These are phyloP conservation scores for Peromyscus eremicus DNA, from an alignment of 2,797 vertebrate species.

Conservation along the genomic window DNA sequence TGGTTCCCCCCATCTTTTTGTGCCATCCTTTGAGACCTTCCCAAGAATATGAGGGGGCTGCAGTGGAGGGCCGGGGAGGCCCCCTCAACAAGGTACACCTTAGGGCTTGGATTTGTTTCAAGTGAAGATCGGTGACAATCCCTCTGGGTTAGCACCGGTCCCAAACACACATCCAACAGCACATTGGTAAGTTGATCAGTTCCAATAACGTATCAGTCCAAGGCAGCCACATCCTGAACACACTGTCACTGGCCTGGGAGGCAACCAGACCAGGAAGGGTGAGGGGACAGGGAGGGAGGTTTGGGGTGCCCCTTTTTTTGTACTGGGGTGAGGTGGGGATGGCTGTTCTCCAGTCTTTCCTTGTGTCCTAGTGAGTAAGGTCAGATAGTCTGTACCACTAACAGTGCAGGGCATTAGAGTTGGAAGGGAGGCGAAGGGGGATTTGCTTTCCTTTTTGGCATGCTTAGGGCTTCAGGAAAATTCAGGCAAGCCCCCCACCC, in stretches of 20 bases:
- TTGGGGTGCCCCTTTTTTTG: neutral
- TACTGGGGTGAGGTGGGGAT: neutral
- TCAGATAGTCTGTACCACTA: neutral
- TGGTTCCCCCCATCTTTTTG: neutral
- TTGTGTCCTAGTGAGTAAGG: conserved; percentile 5
- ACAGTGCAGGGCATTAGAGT: neutral
- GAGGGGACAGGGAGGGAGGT: neutral
- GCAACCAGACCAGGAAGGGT: neutral
- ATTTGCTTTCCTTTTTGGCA: neutral
- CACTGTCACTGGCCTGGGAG: neutral
- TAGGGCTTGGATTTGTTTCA: conserved; percentile 65
- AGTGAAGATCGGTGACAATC: conserved; percentile 36
- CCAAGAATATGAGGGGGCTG: neutral
- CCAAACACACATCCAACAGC: conserved; percentile 7
- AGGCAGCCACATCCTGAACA: neutral
- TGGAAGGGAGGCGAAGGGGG: neutral
- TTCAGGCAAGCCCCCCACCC: neutral
- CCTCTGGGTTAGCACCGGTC: conserved; percentile 10
- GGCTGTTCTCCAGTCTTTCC: conserved; percentile 25
- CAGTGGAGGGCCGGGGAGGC: neutral
- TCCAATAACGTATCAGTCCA: neutral
- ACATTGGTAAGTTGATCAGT: conserved; percentile 45
- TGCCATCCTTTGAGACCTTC: neutral
- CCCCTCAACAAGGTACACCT: neutral
- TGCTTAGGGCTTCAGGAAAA: neutral